Evolutionary conservation across 2,888 invertebrate genomes (phyloP), one percentile per base, ranked within the genome.

Genomic region (Agonopterix arenella): DNA sequence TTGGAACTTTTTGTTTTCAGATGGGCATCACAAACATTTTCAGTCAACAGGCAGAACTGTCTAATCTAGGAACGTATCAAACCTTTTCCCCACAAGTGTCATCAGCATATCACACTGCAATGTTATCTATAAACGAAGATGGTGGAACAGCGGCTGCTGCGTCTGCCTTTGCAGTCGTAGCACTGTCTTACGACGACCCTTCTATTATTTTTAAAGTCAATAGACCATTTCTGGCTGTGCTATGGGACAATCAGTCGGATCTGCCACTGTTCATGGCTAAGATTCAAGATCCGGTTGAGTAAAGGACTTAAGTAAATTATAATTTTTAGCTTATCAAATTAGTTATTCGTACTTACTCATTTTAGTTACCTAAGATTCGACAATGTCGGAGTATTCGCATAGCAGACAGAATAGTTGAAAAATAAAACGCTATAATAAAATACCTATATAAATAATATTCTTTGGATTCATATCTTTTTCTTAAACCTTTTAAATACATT

Each of bases 261-360:
- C 60, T 89, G 4, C 91, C 91, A 0, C 52, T 91, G 42, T 90
- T 91, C 56, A 80, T 90, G 62, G 84, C 89, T 0, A 84, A 79
- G 60, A 78, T 91, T 43, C 81, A 81, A 54, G 77, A 90, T 57
- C 90, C 91, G 42, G 59, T 62, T 9, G 38, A 54, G 18, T 74
- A 69, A 55, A n/a, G 7, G 28, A 28, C 5, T 5, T 18, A 18
- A 18, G 18, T 18, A 18, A 18, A 18, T 18, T 18, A 18, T 3
- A 2, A 18, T 18, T 28, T 18, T 18, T 28, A 28, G 28, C 28
- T 28, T 28, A 28, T 13, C 2, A 13, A 18, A 28, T 5, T 28
- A 28, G 28, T 28, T 49, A 48, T 46, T 48, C 52, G 53, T 48
- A 50, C 53, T 54, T 44, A 54, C 47, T 49, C 28, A 28, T 28